Percentiles rank a stretch among this genome's conserved stretches.
These are phyloP conservation scores for Marmota flaviventris DNA, from an alignment of 2,113 vertebrate genomes.

Conservation along the genomic window DNA sequence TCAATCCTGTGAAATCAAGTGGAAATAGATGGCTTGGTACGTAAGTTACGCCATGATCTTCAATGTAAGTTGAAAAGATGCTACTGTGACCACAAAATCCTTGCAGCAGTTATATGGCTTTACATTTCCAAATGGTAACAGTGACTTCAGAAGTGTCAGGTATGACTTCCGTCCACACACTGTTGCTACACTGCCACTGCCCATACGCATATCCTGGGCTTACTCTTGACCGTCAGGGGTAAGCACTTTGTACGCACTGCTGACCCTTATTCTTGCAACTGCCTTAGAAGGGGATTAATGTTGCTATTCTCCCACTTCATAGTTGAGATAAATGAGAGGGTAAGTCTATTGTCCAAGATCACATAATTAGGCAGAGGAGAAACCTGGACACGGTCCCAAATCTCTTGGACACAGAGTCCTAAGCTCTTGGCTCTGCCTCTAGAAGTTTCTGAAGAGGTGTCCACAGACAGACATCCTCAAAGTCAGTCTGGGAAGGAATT, in stretches of 20 bases:
- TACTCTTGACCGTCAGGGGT: neutral
- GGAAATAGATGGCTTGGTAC: neutral
- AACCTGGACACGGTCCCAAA: neutral
- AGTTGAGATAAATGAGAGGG: neutral
- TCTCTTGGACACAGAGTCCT: constrained; percentile 34
- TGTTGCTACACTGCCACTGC: neutral
- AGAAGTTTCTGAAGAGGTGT: constrained; percentile 72
- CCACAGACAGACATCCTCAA: constrained; percentile 59
- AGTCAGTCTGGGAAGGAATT: constrained; percentile 65
- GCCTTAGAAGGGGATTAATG: neutral
- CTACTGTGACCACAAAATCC: neutral
- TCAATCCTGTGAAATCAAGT: neutral
- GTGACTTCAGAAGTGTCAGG: neutral
- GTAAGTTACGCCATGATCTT: neutral
- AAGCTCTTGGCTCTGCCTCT: constrained; percentile 57
- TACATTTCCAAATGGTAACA: neutral
- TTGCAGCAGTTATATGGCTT: neutral
- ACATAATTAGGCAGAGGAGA: neutral
- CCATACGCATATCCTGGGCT: neutral
- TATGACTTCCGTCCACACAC: neutral
- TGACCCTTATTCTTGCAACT: neutral
- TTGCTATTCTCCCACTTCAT: neutral
- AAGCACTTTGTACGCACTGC: no score
- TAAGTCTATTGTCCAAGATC: neutral
- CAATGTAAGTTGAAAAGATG: neutral